Conservation (phyloP, 2,888 invertebrate genomes). For the Ametastegia equiseti region DNA sequence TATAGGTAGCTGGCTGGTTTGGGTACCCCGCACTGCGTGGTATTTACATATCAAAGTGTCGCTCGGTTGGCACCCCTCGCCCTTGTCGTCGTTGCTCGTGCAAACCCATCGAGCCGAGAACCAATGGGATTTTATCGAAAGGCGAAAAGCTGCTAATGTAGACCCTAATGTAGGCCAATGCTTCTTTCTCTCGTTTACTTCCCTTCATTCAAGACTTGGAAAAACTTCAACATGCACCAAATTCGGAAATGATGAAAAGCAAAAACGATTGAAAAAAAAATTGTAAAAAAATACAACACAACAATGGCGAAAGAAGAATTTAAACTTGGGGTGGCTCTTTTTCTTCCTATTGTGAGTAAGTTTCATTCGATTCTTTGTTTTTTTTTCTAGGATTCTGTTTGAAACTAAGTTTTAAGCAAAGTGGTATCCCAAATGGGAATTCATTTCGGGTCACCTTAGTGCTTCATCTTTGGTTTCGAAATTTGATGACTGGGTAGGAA, state of each 20-base stretch:
- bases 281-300: too few species aligned
- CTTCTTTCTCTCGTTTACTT: neutral
- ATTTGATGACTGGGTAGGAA: too few species aligned
- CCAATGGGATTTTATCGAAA: constrained; percentile 30
- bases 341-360: too few species aligned
- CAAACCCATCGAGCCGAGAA: constrained; percentile 33
- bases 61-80: constrained; percentile 47
- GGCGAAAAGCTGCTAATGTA: constrained; percentile 25
- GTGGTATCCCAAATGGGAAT: too few species aligned
- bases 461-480: too few species aligned
- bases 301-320: too few species aligned
- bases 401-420: neutral
- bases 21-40: constrained; percentile 67
- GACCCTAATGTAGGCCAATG: neutral
- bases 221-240: too few species aligned
- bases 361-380: too few species aligned
- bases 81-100: constrained; percentile 17
- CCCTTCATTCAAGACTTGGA: neutral
- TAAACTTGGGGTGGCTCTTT: neutral
- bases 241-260: too few species aligned
- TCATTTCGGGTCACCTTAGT: too few species aligned
- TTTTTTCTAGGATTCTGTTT: neutral
- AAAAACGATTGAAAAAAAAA: too few species aligned
- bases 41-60: constrained; percentile 76
- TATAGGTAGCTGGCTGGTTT: constrained; percentile 23